Conservation (phyloP, 1,140 invertebrate genomes). For the Drosophila cardini region DNA sequence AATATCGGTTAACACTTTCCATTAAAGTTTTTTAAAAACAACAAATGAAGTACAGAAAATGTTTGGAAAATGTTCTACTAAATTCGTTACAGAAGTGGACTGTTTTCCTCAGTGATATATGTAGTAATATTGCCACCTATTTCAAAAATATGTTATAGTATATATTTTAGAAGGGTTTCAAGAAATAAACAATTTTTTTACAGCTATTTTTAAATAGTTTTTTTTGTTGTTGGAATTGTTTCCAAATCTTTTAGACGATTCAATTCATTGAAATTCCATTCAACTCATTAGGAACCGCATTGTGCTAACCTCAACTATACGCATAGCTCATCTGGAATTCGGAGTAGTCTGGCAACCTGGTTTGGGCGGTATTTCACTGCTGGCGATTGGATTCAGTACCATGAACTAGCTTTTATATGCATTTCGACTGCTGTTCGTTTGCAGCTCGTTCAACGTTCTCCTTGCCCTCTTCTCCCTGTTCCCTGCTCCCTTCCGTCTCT, state of each 20-base stretch:
- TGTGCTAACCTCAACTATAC: not conserved
- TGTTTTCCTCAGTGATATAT: too few species aligned
- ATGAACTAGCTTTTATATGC: constrained; percentile 27
- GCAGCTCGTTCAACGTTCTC: constrained; percentile 10
- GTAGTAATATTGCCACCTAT: too few species aligned
- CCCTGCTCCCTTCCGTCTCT: too few species aligned
- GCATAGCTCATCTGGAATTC: constrained; percentile 42
- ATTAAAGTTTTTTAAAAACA: too few species aligned
- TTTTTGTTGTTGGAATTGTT: too few species aligned
- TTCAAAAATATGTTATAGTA: not conserved
- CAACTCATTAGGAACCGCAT: constrained; percentile 25
- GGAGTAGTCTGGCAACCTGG: constrained; percentile 30
- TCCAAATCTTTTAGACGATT: not conserved
- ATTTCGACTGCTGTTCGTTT: constrained; percentile 41
- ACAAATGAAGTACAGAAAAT: too few species aligned
- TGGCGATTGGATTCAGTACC: constrained; percentile 15
- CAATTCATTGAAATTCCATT: not conserved
- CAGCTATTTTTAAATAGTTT: too few species aligned
- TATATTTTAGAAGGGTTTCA: not conserved
- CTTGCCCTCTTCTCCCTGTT: too few species aligned
- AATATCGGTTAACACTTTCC: not conserved
- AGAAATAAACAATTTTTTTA: not conserved
- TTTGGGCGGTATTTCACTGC: not conserved
- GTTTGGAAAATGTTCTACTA: too few species aligned
- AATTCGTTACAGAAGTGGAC: too few species aligned